A percentile compares a stretch with the other conserved stretches of the same genome.
phyloP scores from a whole-genome alignment of 2,113 vertebrate species.

The Pelobates fuscus region DNA sequence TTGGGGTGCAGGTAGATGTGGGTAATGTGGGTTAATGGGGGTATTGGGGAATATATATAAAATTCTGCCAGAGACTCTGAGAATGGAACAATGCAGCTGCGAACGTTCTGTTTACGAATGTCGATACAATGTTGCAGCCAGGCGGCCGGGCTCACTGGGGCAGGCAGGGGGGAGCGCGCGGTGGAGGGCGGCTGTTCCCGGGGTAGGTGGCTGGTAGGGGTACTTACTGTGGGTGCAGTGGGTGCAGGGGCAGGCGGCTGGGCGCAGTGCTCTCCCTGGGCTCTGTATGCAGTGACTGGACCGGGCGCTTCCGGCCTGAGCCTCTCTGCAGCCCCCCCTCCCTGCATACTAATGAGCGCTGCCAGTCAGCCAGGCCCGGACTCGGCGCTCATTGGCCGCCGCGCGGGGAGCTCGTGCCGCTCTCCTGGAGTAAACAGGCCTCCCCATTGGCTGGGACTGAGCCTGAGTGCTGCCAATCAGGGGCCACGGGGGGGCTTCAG shows the following conservation, averaged over 20 bases:
- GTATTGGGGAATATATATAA: too few species aligned
- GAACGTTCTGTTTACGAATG: too few species aligned
- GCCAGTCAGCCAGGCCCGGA: slow-evolving; percentile 69
- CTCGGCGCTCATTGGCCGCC: slow-evolving; percentile 73
- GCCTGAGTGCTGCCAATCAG: slow-evolving; percentile 68
- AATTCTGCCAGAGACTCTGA: too few species aligned
- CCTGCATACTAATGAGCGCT: slow-evolving; percentile 82
- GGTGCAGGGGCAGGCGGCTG: slow-evolving; percentile 57
- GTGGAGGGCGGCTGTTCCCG: not conserved
- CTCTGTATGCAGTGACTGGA: slow-evolving; percentile 55
- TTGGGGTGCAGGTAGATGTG: too few species aligned
- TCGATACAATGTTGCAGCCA: too few species aligned
- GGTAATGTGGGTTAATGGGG: too few species aligned
- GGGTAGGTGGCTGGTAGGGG: not conserved
- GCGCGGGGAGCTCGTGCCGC: slow-evolving; percentile 63
- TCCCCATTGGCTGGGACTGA: slow-evolving; percentile 65
- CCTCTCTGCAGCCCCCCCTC: slow-evolving; percentile 72
- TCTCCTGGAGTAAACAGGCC: slow-evolving; percentile 68
- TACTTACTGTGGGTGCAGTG: slow-evolving; percentile 62
- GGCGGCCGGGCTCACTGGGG: too few species aligned
- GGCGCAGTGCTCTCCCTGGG: slow-evolving; percentile 47
- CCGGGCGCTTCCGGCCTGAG: slow-evolving; percentile 66
- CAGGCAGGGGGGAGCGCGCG: too few species aligned
- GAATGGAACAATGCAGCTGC: too few species aligned
- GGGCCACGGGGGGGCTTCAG: slow-evolving; percentile 52